Base-by-base conservation (phyloP, 2,888 invertebrate genomes). In the Andrena chrysosceles region DNA sequence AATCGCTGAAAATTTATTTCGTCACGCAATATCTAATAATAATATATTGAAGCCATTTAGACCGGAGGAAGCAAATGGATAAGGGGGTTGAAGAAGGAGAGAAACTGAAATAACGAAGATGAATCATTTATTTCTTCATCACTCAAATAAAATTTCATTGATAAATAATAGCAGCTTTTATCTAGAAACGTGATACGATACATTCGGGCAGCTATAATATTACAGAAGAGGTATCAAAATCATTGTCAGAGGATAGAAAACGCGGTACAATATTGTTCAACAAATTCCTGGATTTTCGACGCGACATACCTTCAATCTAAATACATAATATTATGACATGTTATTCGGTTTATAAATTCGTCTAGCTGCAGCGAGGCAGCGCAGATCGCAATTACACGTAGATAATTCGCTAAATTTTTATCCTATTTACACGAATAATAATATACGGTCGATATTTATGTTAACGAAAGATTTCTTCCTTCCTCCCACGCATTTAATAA, bases 381-480 rank as follows among this genome's bases (percentile, higher is more conserved):
- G 71, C 69, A 71, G 79, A 77, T 83, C 75, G 83, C 85, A 75
- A 69, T 70, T 89, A 87, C 87, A 89, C 78, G 63, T 88, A 85
- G 81, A 87, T 89, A 89, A 85, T 86, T 88, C 83, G 85, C 92
- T 93, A 92, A 92, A 91, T 93, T 91, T 89, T 86, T 89, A 93
- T 89, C 90, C 93, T 93, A 93, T 93, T 93, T 93, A 93, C 93
- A 93, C 92, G 93, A 93, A 93, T 92, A 93, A 56, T 56, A 56
- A 92, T 91, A 91, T 92, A 92, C 89, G 89, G 86, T 90, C 89
- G 90, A 87, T 92, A 90, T 89, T 90, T 89, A 89, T 89, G 83
- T 89, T 83, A 90, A 92, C 91, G 87, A 89, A 92, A 92, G 86
- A 88, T 87, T 80, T 77, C 80, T 60, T 33, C 71, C 67, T 78